Evolutionary conservation across 1,140 invertebrate genomes (phyloP).

Genomic region (Trachymyrmex septentrionalis): DNA sequence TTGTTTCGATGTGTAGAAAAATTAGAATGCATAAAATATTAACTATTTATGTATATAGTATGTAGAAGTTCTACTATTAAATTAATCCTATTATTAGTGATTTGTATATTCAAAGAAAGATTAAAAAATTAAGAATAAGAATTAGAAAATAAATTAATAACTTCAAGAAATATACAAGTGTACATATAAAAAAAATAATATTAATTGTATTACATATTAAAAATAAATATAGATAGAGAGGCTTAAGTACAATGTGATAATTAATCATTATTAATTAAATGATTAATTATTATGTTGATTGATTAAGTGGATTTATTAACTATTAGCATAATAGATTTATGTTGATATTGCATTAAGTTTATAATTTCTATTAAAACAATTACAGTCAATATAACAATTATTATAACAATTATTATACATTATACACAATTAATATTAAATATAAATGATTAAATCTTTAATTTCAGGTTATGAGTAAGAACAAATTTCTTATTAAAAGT

Average conservation of each 20-base stretch:
- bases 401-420: background rate
- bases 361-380: conserved; percentile 10
- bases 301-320: background rate
- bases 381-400: background rate
- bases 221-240: background rate
- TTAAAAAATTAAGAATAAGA: background rate
- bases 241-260: background rate
- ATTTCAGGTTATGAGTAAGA: no score
- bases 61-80: no score
- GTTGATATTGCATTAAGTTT: background rate
- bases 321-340: conserved; percentile 11
- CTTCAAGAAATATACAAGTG: background rate
- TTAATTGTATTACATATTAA: background rate
- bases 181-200: background rate
- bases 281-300: conserved; percentile 3
- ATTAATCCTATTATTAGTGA: no score
- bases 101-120: background rate
- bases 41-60: no score
- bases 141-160: background rate
- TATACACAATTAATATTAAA: background rate
- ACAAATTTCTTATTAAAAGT: background rate
- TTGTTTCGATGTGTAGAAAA: no score
- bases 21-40: no score
- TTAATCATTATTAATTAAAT: conserved; percentile 22
- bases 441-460: background rate